Conservation (phyloP, 2,797 vertebrate genomes). For the Anguilla pacifica region DNA sequence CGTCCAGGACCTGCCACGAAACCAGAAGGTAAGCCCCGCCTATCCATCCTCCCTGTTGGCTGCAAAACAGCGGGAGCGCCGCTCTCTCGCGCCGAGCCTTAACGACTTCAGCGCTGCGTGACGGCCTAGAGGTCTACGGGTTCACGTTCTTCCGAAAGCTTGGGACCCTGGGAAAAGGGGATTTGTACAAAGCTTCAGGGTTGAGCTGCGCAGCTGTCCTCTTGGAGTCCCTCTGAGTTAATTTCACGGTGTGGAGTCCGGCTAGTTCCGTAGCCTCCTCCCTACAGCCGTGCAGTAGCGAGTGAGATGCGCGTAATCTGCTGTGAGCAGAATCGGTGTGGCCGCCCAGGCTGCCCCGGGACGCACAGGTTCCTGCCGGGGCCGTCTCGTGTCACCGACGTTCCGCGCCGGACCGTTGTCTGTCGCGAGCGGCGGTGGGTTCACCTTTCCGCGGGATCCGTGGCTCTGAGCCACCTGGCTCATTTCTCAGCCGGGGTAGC, state of each 20-base stretch:
- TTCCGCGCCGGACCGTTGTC: too few species aligned
- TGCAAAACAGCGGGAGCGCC: too few species aligned
- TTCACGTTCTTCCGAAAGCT: neutral
- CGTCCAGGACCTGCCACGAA: constrained; percentile 89
- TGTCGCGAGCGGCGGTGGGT: too few species aligned
- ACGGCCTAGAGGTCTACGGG: neutral
- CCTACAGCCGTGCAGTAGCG: neutral
- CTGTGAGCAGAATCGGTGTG: neutral
- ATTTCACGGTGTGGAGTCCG: neutral
- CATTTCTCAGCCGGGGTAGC: neutral
- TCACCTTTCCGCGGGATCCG: neutral
- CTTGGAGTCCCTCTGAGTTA: neutral
- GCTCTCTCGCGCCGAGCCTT: neutral
- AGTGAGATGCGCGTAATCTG: neutral
- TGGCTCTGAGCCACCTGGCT: too few species aligned
- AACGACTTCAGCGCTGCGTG: neutral
- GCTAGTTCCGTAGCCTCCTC: neutral
- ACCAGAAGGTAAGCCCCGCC: constrained; percentile 86
- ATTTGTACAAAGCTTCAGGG: too few species aligned
- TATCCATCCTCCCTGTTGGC: neutral
- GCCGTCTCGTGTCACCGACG: neutral
- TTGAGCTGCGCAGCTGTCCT: neutral
- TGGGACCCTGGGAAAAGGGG: neutral
- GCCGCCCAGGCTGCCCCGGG: neutral
- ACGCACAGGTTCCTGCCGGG: too few species aligned